These are phyloP conservation scores for Chouioia cunea DNA, from an alignment of 2,888 invertebrate genomes.

Conservation along the genomic window DNA sequence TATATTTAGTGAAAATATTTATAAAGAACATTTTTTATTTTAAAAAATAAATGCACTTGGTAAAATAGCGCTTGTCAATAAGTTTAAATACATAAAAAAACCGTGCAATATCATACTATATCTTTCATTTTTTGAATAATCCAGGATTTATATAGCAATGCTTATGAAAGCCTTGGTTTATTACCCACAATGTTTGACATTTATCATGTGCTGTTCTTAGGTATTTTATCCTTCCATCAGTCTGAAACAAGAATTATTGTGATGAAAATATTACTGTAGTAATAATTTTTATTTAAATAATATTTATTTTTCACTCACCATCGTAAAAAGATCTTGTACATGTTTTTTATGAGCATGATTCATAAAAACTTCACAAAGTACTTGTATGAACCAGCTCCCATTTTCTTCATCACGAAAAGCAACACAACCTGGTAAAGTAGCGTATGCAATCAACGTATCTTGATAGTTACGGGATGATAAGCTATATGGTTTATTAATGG, in stretches of 20 bases:
- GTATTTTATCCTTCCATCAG: slow-evolving; percentile 56
- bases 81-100: too few species aligned
- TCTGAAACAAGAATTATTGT: slow-evolving; percentile 50
- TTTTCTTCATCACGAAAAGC: slow-evolving; percentile 71
- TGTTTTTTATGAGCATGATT: slow-evolving; percentile 57
- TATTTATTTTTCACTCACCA: slow-evolving; percentile 51
- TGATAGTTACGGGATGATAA: slow-evolving; percentile 64
- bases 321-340: slow-evolving; percentile 58
- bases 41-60: slow-evolving; percentile 24
- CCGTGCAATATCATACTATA: slow-evolving; percentile 26
- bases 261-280: background rate
- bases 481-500: slow-evolving; percentile 8
- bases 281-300: background rate
- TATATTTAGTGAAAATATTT: slow-evolving; percentile 2
- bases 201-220: slow-evolving; percentile 46
- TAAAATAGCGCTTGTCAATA: slow-evolving; percentile 31
- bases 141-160: slow-evolving; percentile 64
- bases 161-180: slow-evolving; percentile 59
- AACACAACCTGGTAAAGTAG: slow-evolving; percentile 70
- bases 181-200: slow-evolving; percentile 59
- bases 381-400: slow-evolving; percentile 75
- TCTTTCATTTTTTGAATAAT: slow-evolving; percentile 52
- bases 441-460: slow-evolving; percentile 71
- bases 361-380: slow-evolving; percentile 70
- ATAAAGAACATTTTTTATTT: background rate